phyloP scores from a whole-genome alignment of 2,113 vertebrate species.

The Onychorhynchus coronatus region DNA sequence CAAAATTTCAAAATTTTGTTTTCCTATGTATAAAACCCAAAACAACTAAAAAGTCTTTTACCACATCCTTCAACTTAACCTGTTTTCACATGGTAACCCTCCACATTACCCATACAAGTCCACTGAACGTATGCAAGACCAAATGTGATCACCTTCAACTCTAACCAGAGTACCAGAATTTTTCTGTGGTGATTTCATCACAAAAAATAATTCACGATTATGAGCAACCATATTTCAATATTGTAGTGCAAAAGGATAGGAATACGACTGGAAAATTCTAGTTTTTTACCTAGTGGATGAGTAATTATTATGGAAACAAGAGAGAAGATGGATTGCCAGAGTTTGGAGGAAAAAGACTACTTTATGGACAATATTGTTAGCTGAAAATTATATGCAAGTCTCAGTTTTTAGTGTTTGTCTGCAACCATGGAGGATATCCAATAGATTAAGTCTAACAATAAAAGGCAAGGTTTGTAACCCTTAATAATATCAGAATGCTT shows the following conservation, averaged over 20 bases:
- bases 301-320: slow-evolving; percentile 24
- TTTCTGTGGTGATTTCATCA: not conserved
- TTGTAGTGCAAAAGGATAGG: not conserved
- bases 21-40: not conserved
- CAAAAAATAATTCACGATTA: not conserved
- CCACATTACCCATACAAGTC: not conserved
- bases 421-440: not conserved
- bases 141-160: not conserved
- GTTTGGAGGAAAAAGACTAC: not conserved
- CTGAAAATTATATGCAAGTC: not conserved
- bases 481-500: not conserved
- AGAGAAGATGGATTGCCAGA: not conserved
- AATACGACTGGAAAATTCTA: not conserved
- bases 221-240: not conserved
- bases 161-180: not conserved
- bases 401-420: not conserved
- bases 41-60: not conserved
- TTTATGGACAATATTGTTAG: not conserved
- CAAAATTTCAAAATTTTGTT: not conserved
- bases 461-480: not conserved
- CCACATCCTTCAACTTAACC: not conserved
- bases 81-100: not conserved
- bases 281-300: not conserved
- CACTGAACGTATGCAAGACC: not conserved
- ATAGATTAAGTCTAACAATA: not conserved